Evolutionary conservation across 2,888 invertebrate species (phyloP), one percentile per base, ranked within the genome.

Genomic region (Diploptera punctata): DNA sequence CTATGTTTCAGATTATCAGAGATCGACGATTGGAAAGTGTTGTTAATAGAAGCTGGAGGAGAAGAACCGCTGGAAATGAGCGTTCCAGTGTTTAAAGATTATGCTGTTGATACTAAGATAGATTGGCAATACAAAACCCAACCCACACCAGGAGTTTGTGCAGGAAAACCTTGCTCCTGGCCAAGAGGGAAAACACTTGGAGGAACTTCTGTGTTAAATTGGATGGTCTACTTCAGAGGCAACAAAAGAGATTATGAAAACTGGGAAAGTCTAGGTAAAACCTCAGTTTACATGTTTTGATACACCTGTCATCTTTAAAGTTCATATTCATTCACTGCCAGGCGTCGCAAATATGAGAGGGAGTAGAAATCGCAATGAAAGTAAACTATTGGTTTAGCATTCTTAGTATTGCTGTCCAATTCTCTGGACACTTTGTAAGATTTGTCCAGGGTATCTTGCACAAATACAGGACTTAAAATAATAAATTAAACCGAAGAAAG

Each of bases 31-130:
- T 68, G 68, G 68, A 29, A 18, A 16, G 68, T 68, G 16, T 21
- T 68, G 10, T 26, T 68, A 9, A 4, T 68, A 47, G 68, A 68
- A 33, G 68, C 68, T 18, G 68, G 68, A 0, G 68, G 68, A 1
- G 68, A 68, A 3, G 68, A 68, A 38, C 54, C 52, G 7, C 3
- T n/a, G 5, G 7, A 19, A n/a, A 21, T 29, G 3, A 47, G 47
- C 21, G 52, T 68, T 3, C 68, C 68, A 3, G 29, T 33, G 0
- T 38, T 38, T 16, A 3, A 19, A 13, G n/a, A 13, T 4, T 33
- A 18, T 19, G 7, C 10, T 5, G 1, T 13, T 13, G 54, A 52
- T 1, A 33, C 68, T 1, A 52, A 21, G 2, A 9, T 68, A 9
- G 68, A 68, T 38, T 68, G 68, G 68, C n/a, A 21, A 3, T 68